Conservation (phyloP, 2,888 invertebrate species). For the Diaphora mendica region DNA sequence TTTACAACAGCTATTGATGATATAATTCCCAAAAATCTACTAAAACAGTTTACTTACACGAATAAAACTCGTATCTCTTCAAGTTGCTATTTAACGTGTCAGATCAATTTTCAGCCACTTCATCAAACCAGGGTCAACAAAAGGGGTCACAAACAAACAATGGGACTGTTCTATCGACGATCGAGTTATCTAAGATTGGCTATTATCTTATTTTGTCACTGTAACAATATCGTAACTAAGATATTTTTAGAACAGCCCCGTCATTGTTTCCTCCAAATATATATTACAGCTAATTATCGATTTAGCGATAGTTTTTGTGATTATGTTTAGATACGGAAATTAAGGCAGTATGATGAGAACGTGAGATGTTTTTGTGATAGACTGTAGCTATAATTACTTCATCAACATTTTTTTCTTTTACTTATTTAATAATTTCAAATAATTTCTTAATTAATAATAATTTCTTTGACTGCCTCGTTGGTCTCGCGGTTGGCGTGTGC, state of each 20-base stretch:
- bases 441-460: too few species aligned
- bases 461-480: too few species aligned
- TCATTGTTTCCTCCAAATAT: not conserved
- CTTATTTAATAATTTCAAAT: too few species aligned
- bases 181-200: slow-evolving; percentile 14
- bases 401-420: too few species aligned
- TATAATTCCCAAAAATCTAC: not conserved
- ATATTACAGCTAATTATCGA: not conserved
- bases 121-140: slow-evolving; percentile 4
- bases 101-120: slow-evolving; percentile 8
- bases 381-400: too few species aligned
- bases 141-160: slow-evolving; percentile 10
- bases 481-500: too few species aligned
- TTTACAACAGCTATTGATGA: too few species aligned
- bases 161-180: slow-evolving; percentile 8
- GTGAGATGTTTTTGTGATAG: not conserved
- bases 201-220: slow-evolving; percentile 4
- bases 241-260: slow-evolving; percentile 5
- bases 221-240: slow-evolving; percentile 13
- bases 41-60: not conserved
- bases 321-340: not conserved
- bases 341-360: not conserved
- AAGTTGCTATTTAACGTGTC: slow-evolving; percentile 1
- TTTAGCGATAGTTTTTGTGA: not conserved
- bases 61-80: slow-evolving; percentile 2